These are phyloP conservation scores for Brienomyrus brachyistius DNA, from an alignment of 2,113 vertebrate genomes.

Conservation along the genomic window DNA sequence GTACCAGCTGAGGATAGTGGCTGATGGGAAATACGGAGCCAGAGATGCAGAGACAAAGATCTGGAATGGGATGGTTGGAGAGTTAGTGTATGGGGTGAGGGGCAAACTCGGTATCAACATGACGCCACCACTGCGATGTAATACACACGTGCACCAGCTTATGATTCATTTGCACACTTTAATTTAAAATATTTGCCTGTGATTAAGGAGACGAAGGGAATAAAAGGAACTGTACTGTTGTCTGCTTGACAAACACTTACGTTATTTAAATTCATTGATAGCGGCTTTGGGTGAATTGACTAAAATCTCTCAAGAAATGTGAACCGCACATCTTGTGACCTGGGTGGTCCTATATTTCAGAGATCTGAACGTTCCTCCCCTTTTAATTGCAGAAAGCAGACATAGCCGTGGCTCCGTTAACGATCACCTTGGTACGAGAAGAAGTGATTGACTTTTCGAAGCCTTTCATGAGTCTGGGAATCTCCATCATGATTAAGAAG, in stretches of 20 bases:
- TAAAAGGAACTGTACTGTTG: background rate
- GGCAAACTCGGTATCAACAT: background rate
- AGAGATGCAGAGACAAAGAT: conserved; percentile 97
- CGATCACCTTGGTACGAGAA: conserved; percentile 91
- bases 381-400: conserved; percentile 82
- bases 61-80: conserved; percentile 98
- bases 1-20: conserved; percentile 89
- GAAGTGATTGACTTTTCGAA: conserved; percentile 99
- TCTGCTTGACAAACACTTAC: background rate
- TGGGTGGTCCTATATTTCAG: background rate
- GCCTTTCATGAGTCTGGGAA: conserved; percentile 96
- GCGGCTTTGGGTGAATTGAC: background rate
- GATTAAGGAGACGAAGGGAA: background rate
- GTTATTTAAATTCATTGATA: background rate
- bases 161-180: background rate
- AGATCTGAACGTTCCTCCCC: conserved; percentile 22
- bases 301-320: background rate
- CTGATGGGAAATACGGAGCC: conserved; percentile 93
- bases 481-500: conserved; percentile 99
- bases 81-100: conserved; percentile 95
- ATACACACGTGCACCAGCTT: background rate
- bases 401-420: conserved; percentile 89
- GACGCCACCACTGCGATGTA: background rate
- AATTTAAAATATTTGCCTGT: background rate
- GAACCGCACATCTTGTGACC: background rate